Percentiles rank a stretch among this genome's conserved stretches.
Evolutionary conservation across 2,888 invertebrate genomes (phyloP).

Genomic region (Hirtodrosophila histrioides): DNA sequence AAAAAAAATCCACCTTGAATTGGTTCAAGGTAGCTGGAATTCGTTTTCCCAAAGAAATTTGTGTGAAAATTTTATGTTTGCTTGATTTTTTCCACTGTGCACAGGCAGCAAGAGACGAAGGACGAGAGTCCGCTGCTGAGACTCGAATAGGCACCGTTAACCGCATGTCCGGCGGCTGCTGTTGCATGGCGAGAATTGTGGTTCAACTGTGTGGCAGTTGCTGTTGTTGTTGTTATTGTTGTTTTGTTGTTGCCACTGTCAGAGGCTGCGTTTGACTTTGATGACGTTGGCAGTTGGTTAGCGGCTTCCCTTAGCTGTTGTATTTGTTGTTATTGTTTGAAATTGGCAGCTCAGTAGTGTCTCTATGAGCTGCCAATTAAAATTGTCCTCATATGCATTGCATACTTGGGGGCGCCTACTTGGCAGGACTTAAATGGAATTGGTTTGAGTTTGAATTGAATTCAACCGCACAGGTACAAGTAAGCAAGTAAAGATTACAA

Average conservation of each 20-base stretch:
- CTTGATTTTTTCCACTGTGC: too few species aligned
- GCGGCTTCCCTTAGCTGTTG: slow-evolving; percentile 27
- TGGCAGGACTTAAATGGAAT: background rate
- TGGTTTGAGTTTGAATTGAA: background rate
- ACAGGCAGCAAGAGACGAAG: background rate
- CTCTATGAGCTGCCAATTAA: slow-evolving; percentile 36
- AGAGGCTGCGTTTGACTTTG: slow-evolving; percentile 57
- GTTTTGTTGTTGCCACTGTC: slow-evolving; percentile 12
- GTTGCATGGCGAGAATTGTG: slow-evolving; percentile 58
- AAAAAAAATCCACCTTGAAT: too few species aligned
- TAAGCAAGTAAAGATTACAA: too few species aligned
- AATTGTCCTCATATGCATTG: slow-evolving; percentile 2
- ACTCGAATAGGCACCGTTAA: slow-evolving; percentile 43
- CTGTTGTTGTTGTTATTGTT: slow-evolving; percentile 17
- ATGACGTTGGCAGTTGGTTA: slow-evolving; percentile 57
- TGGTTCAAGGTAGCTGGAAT: too few species aligned
- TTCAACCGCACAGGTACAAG: too few species aligned
- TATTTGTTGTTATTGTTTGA: slow-evolving; percentile 9
- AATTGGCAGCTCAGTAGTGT: slow-evolving; percentile 36
- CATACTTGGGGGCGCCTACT: slow-evolving; percentile 12
- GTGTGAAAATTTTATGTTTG: too few species aligned
- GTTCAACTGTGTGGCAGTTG: slow-evolving; percentile 36
- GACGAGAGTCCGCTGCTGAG: slow-evolving; percentile 9
- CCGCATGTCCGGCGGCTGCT: slow-evolving; percentile 51
- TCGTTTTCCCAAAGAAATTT: too few species aligned